Conservation (phyloP, 2,113 vertebrate genomes). For the Burhinus oedicnemus region DNA sequence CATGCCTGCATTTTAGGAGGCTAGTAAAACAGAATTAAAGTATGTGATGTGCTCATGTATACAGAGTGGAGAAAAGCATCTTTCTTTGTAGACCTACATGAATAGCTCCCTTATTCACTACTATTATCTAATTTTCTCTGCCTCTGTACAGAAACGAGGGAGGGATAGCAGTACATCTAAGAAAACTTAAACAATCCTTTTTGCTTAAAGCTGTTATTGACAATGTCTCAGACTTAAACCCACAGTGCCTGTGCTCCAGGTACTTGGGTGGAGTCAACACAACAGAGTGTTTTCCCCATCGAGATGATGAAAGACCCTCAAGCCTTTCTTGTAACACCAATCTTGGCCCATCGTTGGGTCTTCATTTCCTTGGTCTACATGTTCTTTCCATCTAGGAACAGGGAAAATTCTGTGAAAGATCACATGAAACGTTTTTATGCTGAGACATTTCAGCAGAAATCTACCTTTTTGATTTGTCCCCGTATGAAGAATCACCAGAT, state of each 20-base stretch:
- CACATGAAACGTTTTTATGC: background rate
- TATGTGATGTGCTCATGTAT: background rate
- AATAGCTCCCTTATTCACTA: background rate
- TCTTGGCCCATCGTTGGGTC: background rate
- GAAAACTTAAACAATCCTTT: background rate
- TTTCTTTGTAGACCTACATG: background rate
- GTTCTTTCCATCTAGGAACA: background rate
- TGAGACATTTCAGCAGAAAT: background rate
- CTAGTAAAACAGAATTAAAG: background rate
- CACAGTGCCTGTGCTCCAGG: background rate
- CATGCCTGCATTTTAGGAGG: background rate
- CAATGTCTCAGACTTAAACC: background rate
- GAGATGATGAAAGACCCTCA: background rate
- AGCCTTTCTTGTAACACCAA: background rate
- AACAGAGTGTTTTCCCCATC: background rate
- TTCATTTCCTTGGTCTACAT: background rate
- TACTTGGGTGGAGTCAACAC: background rate
- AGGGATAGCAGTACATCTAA: background rate
- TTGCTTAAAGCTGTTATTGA: background rate
- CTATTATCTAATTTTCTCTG: background rate
- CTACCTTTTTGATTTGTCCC: background rate
- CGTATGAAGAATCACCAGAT: background rate
- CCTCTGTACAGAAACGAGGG: background rate
- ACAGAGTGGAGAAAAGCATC: background rate
- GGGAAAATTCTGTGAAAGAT: background rate